Conservation (phyloP, 2,113 vertebrate genomes). For the Platysternon megacephalum region DNA sequence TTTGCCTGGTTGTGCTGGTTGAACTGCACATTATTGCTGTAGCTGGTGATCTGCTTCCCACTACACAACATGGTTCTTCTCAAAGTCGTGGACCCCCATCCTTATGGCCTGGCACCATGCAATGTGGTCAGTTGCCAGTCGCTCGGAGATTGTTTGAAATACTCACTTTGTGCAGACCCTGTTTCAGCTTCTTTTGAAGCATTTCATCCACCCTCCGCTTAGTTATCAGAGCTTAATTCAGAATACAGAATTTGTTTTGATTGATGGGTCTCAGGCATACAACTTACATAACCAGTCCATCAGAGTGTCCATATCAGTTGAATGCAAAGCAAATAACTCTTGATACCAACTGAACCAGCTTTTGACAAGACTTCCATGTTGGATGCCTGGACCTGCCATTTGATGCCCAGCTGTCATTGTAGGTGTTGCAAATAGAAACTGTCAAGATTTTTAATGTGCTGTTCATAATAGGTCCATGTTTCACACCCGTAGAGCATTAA, state of each 20-base stretch:
- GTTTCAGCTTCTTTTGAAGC: background rate
- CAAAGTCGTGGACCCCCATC: background rate
- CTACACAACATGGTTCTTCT: background rate
- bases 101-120: background rate
- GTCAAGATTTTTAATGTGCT: background rate
- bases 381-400: background rate
- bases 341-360: background rate
- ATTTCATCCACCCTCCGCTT: background rate
- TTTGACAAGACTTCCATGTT: too few species aligned
- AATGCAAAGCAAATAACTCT: background rate
- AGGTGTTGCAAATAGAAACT: background rate
- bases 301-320: background rate
- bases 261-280: too few species aligned
- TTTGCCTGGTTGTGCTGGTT: background rate
- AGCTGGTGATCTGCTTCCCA: background rate
- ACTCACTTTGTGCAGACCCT: background rate
- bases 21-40: background rate
- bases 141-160: background rate
- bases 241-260: background rate
- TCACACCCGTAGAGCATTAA: background rate
- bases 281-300: background rate
- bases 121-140: background rate
- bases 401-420: background rate
- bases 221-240: background rate
- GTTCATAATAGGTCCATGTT: background rate